Evolutionary conservation across 2,113 vertebrate species (phyloP), one percentile per base, ranked within the genome.

Genomic region (Colaptes auratus): DNA sequence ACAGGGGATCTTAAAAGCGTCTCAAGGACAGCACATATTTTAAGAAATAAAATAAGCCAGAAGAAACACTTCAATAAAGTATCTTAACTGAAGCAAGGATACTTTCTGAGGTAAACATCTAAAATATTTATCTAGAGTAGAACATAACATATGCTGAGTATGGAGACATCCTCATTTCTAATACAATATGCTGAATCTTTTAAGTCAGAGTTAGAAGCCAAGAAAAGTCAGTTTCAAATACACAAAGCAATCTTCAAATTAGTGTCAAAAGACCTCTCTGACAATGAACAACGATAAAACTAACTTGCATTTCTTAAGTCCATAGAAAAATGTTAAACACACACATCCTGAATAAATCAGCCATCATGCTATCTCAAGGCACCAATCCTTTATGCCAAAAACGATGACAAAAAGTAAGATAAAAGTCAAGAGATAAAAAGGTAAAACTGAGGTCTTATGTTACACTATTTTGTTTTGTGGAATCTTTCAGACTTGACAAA

Each of bases 281-380:
- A 50, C 42, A 91, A 76, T 33, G 39, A 91, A 61, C 17, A 94
- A 87, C 82, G n/a, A 85, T 12, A 78, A 84, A 92, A 89, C n/a
- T 82, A 71, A 71, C 16, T 61, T 82, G 13, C 50, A 53, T 83
- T 90, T 74, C 56, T 0, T 31, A 82, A 87, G 18, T 69, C 59
- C 39, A 65, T 3, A 65, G 50, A 90, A 88, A 70, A 63, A 50
- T 23, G 33, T 76, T 65, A 79, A 88, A 76, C 4, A 44, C 15
- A 3, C 0, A 67, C 6, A 76, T 44, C 15, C 16, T 66, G 63
- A 84, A 85, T 61, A 79, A 85, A 65, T 89, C 31, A 70, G 39
- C 12, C 27, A 82, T 18, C 5, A 1, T 8, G 12, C 35, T 53
- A 72, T 7, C 53, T 67, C 23, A 31, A 46, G 82, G 74, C 58